A percentile compares a stretch with the other conserved stretches of the same genome.
These are phyloP conservation scores for Probaryconus sp. DNA, from an alignment of 1,140 invertebrate genomes.

Conservation along the genomic window DNA sequence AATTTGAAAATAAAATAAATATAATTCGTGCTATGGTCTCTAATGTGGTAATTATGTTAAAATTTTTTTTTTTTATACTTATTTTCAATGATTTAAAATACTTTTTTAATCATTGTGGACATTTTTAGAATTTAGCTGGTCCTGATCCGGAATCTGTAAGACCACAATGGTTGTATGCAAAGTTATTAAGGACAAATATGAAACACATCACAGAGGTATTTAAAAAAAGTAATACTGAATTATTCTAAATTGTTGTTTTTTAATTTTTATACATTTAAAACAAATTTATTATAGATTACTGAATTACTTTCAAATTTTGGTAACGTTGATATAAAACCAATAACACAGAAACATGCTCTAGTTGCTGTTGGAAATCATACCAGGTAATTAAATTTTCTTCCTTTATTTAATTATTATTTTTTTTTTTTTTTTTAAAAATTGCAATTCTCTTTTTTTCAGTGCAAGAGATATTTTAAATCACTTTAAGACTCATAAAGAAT, in stretches of 20 bases:
- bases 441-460: slow-evolving; percentile 71
- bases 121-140: slow-evolving; percentile 78
- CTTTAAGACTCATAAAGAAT: slow-evolving; percentile 75
- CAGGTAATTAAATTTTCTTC: slow-evolving; percentile 63
- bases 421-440: slow-evolving; percentile 31
- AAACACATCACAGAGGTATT: slow-evolving; percentile 58
- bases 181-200: slow-evolving; percentile 57
- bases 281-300: slow-evolving; percentile 67
- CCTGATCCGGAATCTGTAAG: slow-evolving; percentile 77
- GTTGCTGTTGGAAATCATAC: slow-evolving; percentile 75
- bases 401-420: neutral
- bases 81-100: slow-evolving; percentile 27
- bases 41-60: slow-evolving; percentile 78
- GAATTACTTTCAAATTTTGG: slow-evolving; percentile 72
- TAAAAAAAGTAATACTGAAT: too few relatives aligned
- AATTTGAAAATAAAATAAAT: slow-evolving; percentile 81
- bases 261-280: too few relatives aligned
- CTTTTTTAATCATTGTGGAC: slow-evolving; percentile 67
- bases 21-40: slow-evolving; percentile 80
- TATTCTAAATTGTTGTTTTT: slow-evolving; percentile 15
- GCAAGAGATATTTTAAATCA: slow-evolving; percentile 77
- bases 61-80: slow-evolving; percentile 27
- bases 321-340: slow-evolving; percentile 73
- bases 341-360: slow-evolving; percentile 64
- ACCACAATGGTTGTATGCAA: slow-evolving; percentile 78